Conservation (phyloP, 1,140 invertebrate genomes). For the Sitophilus oryzae region DNA sequence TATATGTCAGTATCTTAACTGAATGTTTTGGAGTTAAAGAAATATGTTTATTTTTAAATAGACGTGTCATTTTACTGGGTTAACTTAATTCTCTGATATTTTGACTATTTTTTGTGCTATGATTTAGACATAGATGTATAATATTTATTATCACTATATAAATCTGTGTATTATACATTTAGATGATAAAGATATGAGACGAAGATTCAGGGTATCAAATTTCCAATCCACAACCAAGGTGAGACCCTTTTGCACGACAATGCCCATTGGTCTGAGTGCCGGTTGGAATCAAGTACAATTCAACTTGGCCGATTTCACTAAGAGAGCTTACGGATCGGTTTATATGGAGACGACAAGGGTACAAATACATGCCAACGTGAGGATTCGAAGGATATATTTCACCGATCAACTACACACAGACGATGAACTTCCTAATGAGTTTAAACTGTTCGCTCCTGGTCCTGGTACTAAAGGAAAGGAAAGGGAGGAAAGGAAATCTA, state of each 20-base stretch:
- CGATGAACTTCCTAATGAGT: constrained; percentile 80
- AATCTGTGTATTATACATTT: not conserved
- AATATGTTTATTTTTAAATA: too few species aligned
- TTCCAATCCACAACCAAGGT: constrained; percentile 89
- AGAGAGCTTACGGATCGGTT: constrained; percentile 82
- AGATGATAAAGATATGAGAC: constrained; percentile 84
- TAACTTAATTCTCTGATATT: too few species aligned
- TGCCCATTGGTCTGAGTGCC: constrained; percentile 81
- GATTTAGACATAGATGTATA: too few species aligned
- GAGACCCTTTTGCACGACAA: constrained; percentile 86
- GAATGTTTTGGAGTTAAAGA: too few species aligned
- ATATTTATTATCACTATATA: too few species aligned
- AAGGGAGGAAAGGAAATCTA: constrained; percentile 22
- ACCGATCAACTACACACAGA: constrained; percentile 83
- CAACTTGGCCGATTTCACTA: constrained; percentile 88
- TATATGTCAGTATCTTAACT: too few species aligned
- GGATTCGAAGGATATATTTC: constrained; percentile 88
- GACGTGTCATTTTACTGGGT: too few species aligned
- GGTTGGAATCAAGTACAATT: constrained; percentile 92
- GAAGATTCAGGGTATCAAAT: constrained; percentile 90
- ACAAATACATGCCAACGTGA: constrained; percentile 89
- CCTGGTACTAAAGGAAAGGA: constrained; percentile 23
- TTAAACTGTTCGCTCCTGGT: constrained; percentile 57
- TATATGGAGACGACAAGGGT: constrained; percentile 88
- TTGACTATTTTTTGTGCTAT: too few species aligned